These are phyloP conservation scores for Fulmarus glacialis DNA, from an alignment of 2,113 vertebrate genomes.

Conservation along the genomic window DNA sequence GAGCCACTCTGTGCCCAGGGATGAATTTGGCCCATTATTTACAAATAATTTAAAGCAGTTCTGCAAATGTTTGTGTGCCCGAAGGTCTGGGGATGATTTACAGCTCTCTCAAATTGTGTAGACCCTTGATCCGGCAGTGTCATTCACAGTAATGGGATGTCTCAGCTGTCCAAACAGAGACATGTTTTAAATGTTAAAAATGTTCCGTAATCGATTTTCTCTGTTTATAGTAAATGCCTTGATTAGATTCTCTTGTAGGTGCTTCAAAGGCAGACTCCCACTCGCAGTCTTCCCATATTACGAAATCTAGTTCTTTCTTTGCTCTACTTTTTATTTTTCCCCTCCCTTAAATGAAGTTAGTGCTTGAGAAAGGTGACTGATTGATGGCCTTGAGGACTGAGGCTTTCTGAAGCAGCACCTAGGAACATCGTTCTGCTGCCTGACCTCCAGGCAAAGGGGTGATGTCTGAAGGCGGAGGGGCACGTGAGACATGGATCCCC, in stretches of 20 bases:
- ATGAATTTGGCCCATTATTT: slow-evolving; percentile 15
- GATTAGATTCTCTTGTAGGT: slow-evolving; percentile 59
- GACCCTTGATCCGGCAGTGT: slow-evolving; percentile 46
- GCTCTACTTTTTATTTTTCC: slow-evolving; percentile 26
- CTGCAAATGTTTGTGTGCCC: slow-evolving; percentile 38
- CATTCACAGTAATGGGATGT: slow-evolving; percentile 60
- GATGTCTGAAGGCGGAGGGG: background rate
- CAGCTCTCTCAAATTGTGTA: slow-evolving; percentile 42
- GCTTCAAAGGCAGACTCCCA: slow-evolving; percentile 34
- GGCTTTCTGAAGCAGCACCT: background rate
- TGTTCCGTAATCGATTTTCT: slow-evolving; percentile 56
- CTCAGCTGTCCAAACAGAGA: slow-evolving; percentile 66
- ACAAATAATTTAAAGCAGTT: slow-evolving; percentile 53
- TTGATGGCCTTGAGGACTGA: background rate
- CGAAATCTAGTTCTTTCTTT: slow-evolving; percentile 27
- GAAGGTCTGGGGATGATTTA: slow-evolving; percentile 56
- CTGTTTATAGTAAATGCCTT: slow-evolving; percentile 66
- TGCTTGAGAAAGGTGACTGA: slow-evolving; percentile 20
- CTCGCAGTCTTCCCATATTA: background rate
- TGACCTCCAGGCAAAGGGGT: background rate
- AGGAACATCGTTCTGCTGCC: background rate
- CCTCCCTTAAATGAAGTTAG: slow-evolving; percentile 20
- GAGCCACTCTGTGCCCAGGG: background rate
- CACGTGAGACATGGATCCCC: accelerated
- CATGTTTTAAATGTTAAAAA: slow-evolving; percentile 70